Conservation (phyloP, 2,888 invertebrate species). For the Lasioglossum zephyrum region DNA sequence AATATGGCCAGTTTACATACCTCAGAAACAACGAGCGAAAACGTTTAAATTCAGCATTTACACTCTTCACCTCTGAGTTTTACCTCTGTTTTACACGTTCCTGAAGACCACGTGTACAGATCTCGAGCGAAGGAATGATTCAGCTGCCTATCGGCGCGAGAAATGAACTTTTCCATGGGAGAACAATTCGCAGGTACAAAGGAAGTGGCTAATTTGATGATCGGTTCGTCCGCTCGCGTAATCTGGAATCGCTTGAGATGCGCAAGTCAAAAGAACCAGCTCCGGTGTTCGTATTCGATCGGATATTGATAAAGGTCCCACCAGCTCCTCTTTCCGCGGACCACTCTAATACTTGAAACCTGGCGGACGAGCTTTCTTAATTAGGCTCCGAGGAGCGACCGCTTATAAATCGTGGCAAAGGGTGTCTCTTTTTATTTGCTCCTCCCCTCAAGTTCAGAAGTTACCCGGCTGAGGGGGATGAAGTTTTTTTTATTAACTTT, state of each 20-base stretch:
- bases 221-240: slow-evolving; percentile 16
- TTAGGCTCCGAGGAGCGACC: neutral
- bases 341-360: neutral
- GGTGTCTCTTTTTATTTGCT: neutral
- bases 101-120: no score
- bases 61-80: no score
- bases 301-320: slow-evolving; percentile 17
- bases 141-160: slow-evolving; percentile 35
- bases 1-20: no score
- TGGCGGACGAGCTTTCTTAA: neutral
- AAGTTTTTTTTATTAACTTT: slow-evolving; percentile 9
- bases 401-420: neutral
- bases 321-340: neutral
- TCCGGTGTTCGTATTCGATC: slow-evolving; percentile 29
- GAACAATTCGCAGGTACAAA: slow-evolving; percentile 23
- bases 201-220: slow-evolving; percentile 36
- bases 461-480: neutral
- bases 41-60: no score
- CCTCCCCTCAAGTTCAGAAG: neutral
- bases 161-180: slow-evolving; percentile 38
- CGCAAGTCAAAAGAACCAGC: neutral
- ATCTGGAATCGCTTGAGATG: slow-evolving; percentile 10
- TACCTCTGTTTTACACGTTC: no score
- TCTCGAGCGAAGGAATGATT: slow-evolving; percentile 18
- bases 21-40: no score